phyloP scores from a whole-genome alignment of 1,140 invertebrate species.

The Capitella teleta region DNA sequence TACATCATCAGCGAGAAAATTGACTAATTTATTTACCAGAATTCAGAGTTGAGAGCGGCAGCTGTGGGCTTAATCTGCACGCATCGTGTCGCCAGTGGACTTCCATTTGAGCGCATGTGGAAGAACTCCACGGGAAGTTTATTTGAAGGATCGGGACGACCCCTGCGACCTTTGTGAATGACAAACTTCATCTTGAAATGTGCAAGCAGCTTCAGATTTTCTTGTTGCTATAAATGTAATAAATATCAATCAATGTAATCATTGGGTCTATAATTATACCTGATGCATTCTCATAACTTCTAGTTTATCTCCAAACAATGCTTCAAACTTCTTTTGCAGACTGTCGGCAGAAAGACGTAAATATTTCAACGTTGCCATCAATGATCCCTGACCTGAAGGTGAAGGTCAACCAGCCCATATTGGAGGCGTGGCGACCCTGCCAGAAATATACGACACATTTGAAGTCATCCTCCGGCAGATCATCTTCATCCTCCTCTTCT shows the following conservation, averaged over 20 bases:
- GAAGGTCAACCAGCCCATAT: conserved; percentile 99
- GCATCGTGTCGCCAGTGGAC: conserved; percentile 81
- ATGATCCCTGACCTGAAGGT: conserved; percentile 68
- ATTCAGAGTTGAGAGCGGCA: conserved; percentile 41
- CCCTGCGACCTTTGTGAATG: conserved; percentile 77
- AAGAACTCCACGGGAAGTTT: conserved; percentile 87
- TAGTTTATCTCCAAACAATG: conserved; percentile 83
- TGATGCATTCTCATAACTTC: conserved; percentile 96
- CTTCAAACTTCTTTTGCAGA: conserved; percentile 94
- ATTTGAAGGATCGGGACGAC: no score
- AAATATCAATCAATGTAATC: not conserved
- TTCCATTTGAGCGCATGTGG: conserved; percentile 90
- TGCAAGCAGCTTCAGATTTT: conserved; percentile 96
- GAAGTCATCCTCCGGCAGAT: conserved; percentile 65
- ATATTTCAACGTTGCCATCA: no score
- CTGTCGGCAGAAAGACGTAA: conserved; percentile 43
- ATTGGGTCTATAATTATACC: conserved; percentile 18
- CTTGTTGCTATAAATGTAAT: conserved; percentile 55
- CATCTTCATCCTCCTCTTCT: conserved; percentile 50
- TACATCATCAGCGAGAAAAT: not conserved
- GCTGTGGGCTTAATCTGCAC: conserved; percentile 54
- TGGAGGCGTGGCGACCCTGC: conserved; percentile 92
- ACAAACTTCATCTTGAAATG: conserved; percentile 95
- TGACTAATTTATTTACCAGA: conserved; percentile 37
- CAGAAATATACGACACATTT: conserved; percentile 98